Percentiles rank a stretch among this genome's conserved stretches.
Evolutionary conservation across 2,888 invertebrate genomes (phyloP).

Genomic region (Ophion obscuratus): DNA sequence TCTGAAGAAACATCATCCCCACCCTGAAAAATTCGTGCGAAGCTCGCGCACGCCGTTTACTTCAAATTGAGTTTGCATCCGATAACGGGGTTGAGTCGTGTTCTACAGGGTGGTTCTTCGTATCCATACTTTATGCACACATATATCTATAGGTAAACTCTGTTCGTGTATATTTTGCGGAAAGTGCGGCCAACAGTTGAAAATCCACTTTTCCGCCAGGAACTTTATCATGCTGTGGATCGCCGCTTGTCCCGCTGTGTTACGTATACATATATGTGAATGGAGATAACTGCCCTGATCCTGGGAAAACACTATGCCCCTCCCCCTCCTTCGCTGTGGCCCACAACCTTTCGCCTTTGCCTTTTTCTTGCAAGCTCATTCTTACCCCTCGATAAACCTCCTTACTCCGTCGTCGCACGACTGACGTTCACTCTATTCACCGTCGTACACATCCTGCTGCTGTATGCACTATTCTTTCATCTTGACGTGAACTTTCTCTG

Average conservation of each 20-base stretch:
- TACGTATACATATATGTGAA: neutral
- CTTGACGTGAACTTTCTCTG: constrained; percentile 14
- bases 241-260: constrained; percentile 40
- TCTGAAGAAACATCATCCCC: constrained; percentile 22
- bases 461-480: constrained; percentile 2
- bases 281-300: constrained; percentile 24
- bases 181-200: constrained; percentile 58
- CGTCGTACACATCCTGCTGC: neutral
- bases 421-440: constrained; percentile 45
- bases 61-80: constrained; percentile 68
- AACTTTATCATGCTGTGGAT: constrained; percentile 66
- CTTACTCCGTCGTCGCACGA: constrained; percentile 13
- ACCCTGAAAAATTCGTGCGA: neutral
- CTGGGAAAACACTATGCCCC: constrained; percentile 43
- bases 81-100: constrained; percentile 59
- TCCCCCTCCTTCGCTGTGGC: constrained; percentile 16
- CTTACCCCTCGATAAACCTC: constrained; percentile 17
- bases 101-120: constrained; percentile 13
- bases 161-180: constrained; percentile 13
- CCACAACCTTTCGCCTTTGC: constrained; percentile 53
- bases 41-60: constrained; percentile 1
- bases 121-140: neutral
- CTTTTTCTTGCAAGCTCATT: constrained; percentile 39
- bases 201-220: constrained; percentile 68
- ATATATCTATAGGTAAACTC: neutral